phyloP scores from a whole-genome alignment of 2,797 vertebrate species.

The Aythya fuligula region DNA sequence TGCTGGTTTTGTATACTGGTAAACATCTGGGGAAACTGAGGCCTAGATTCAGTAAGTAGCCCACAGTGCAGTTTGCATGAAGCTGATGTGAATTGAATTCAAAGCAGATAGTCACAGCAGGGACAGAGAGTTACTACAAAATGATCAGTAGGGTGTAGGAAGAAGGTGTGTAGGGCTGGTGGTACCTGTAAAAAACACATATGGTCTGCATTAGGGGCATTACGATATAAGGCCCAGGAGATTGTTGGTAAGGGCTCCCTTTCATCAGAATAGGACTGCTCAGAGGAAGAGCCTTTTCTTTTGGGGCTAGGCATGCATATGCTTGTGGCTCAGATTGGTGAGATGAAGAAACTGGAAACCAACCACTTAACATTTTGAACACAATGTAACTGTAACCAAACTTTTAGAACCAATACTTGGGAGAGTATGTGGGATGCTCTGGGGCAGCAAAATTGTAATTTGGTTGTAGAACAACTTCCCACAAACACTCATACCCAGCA shows the following conservation, averaged over 20 bases:
- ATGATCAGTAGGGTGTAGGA: background rate
- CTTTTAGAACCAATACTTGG: background rate
- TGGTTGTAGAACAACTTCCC: background rate
- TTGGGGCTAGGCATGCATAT: rapidly evolving
- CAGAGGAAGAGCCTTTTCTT: background rate
- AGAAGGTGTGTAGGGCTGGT: rapidly evolving
- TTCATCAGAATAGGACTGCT: background rate
- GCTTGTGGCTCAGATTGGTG: background rate
- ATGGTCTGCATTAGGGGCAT: background rate
- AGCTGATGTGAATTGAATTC: background rate
- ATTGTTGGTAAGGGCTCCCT: background rate
- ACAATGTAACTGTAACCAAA: background rate
- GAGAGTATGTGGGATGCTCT: rapidly evolving
- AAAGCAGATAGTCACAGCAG: background rate
- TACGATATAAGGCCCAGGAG: rapidly evolving
- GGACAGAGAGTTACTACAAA: background rate
- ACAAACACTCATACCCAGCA: rapidly evolving
- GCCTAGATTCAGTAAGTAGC: background rate
- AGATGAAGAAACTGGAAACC: background rate
- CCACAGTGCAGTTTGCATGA: rapidly evolving
- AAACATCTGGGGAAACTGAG: background rate
- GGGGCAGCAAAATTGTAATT: background rate
- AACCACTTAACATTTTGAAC: background rate
- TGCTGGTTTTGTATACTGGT: background rate
- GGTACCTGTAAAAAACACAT: background rate